A percentile compares a stretch with the other conserved stretches of the same genome.
Conservation (phyloP, 1,140 invertebrate genomes). For the Drosophila pruinosa region DNA sequence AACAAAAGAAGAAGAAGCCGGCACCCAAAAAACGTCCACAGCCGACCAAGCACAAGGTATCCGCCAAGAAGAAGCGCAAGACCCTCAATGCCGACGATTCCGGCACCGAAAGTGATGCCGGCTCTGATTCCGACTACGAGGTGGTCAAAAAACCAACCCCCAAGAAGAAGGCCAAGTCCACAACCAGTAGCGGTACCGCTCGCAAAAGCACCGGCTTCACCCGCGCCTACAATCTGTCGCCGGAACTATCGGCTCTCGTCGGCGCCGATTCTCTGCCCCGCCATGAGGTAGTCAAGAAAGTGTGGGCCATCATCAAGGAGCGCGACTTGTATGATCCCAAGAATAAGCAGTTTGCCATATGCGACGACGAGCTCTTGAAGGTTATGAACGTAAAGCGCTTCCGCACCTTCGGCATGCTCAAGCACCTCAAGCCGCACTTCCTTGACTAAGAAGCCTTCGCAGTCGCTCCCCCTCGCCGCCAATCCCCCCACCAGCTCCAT, state of each 20-base stretch:
- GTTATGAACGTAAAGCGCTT: constrained; percentile 95
- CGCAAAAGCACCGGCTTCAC: constrained; percentile 90
- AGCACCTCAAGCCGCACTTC: constrained; percentile 96
- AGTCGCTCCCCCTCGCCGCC: neutral
- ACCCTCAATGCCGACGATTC: constrained; percentile 71
- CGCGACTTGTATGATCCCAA: constrained; percentile 95
- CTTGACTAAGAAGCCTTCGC: constrained; percentile 84
- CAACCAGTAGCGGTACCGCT: constrained; percentile 65
- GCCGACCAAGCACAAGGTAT: constrained; percentile 81
- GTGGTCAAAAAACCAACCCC: constrained; percentile 84
- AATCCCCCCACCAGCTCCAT: constrained; percentile 2
- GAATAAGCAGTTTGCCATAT: constrained; percentile 97
- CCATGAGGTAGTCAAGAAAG: constrained; percentile 95
- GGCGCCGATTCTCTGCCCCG: constrained; percentile 93
- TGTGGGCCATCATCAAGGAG: constrained; percentile 97
- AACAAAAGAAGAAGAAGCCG: constrained; percentile 76
- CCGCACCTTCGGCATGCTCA: constrained; percentile 97
- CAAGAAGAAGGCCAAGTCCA: constrained; percentile 69
- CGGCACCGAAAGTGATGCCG: constrained; percentile 89
- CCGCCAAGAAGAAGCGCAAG: constrained; percentile 85
- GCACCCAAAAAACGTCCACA: constrained; percentile 82
- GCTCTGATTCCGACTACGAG: constrained; percentile 91
- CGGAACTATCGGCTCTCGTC: constrained; percentile 92
- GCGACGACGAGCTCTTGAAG: constrained; percentile 94
- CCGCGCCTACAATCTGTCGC: constrained; percentile 91